Evolutionary conservation across 2,113 vertebrate species (phyloP), one percentile per base, ranked within the genome.

Genomic region (Tragulus kanchil): DNA sequence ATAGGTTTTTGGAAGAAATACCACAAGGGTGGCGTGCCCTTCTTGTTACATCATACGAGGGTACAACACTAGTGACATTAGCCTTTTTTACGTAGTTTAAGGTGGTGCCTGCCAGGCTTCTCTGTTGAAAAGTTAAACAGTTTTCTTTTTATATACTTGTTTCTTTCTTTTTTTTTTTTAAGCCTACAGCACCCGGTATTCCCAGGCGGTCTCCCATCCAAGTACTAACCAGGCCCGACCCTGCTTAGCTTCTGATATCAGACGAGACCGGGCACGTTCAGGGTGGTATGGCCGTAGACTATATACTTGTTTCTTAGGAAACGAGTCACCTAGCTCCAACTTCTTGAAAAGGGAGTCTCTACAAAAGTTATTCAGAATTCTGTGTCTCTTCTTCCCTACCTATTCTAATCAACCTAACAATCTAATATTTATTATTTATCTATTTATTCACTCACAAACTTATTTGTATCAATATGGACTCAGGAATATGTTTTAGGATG

Each of bases 401-500:
- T 82, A 91, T 36, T 81, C 45, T 83, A 48, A 89, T 78, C 7
- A 69, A 82, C 19, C n/a, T 31, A 42, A 21, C 73, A 31, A 31
- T 78, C 48, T 78, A 28, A 19, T 59, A 58, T 58, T 84, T 28
- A 90, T 50, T 61, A 75, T 25, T 61, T 59, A 59, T 69, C 26
- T 67, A 61, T 42, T 52, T 90, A 45, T 61, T 90, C n/a, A 81
- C 25, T 85, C 26, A 31, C 54, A 65, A 42, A 75, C 5, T 58
- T 42, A 56, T 62, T 90, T 79, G 5, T 81, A 71, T 36, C 12
- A 61, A 15, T 48, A 88, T 79, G 56, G 45, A 77, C 5, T 62
- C 31, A 54, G 10, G 59, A 10, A 87, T 83, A 83, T 96, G 87
- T 67, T 83, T 88, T 75, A 94, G 84, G n/a, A 25, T 67, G 19